Evolutionary conservation across 1,140 invertebrate genomes (phyloP).

Genomic region (Pseudomyrmex dendroicus): DNA sequence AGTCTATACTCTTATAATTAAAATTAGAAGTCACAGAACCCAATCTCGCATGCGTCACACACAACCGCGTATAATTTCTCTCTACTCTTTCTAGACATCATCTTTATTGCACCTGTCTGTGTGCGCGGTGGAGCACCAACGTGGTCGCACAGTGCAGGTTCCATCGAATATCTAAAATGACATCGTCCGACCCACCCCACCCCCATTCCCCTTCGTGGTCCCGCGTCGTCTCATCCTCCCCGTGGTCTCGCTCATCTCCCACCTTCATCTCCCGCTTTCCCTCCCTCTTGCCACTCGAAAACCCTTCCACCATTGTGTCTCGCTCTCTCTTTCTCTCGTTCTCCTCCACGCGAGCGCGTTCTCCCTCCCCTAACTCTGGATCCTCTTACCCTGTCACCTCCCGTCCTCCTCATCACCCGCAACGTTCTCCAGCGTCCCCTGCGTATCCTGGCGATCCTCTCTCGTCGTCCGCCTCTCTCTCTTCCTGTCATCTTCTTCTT

Average conservation of each 20-base stretch:
- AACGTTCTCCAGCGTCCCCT: slow-evolving; percentile 2
- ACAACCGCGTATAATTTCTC: slow-evolving; percentile 40
- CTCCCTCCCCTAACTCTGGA: not conserved
- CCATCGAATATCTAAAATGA: slow-evolving; percentile 62
- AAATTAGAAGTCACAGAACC: slow-evolving; percentile 45
- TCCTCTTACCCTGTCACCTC: slow-evolving; percentile 42
- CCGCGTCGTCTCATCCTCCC: not conserved
- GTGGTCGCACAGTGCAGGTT: slow-evolving; percentile 56
- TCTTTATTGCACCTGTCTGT: slow-evolving; percentile 53
- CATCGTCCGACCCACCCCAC: slow-evolving; percentile 49
- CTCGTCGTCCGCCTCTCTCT: slow-evolving; percentile 13
- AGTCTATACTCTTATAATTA: slow-evolving; percentile 18
- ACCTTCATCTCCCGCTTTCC: slow-evolving; percentile 48
- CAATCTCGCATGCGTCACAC: slow-evolving; percentile 39
- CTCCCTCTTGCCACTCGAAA: slow-evolving; percentile 28
- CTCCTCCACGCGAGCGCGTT: slow-evolving; percentile 23
- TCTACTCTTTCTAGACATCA: slow-evolving; percentile 51
- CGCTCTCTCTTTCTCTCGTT: slow-evolving; percentile 37
- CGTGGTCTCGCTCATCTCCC: slow-evolving; percentile 29
- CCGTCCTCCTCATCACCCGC: slow-evolving; percentile 17
- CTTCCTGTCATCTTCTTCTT: slow-evolving; percentile 22
- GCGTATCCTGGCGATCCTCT: not conserved
- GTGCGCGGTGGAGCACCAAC: slow-evolving; percentile 39
- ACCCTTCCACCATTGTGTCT: slow-evolving; percentile 28
- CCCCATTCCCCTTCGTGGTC: not conserved